phyloP scores from a whole-genome alignment of 2,888 invertebrate genomes.

The Brachyptera risi region DNA sequence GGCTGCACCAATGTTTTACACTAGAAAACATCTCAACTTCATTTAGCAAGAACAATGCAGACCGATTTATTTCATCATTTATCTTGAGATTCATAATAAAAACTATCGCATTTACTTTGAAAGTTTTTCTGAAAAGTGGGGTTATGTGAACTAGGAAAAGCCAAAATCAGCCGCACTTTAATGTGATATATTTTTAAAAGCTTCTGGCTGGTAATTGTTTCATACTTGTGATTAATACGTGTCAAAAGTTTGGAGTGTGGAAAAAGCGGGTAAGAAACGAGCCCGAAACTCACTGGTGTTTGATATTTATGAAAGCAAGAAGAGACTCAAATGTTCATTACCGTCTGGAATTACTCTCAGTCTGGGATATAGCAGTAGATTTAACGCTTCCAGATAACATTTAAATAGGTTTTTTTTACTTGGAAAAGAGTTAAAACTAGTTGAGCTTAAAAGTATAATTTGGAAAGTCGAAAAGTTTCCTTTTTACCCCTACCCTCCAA shows the following conservation, averaged over 20 bases:
- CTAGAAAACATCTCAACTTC: no score
- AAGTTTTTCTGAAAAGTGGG: background rate
- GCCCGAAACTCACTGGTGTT: background rate
- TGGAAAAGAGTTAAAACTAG: conserved; percentile 22
- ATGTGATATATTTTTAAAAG: conserved; percentile 5
- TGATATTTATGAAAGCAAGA: conserved; percentile 15
- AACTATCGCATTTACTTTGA: background rate
- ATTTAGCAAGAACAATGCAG: no score
- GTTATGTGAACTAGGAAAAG: background rate
- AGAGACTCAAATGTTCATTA: conserved; percentile 20
- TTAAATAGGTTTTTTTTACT: conserved; percentile 17
- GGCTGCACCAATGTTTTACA: no score
- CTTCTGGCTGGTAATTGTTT: conserved; percentile 11
- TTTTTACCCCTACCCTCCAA: conserved; percentile 2
- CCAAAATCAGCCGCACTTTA: no score
- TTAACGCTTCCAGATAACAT: conserved; percentile 17
- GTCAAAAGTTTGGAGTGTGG: conserved; percentile 7
- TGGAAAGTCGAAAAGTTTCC: conserved; percentile 14
- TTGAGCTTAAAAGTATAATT: conserved; percentile 20
- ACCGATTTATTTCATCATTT: conserved; percentile 8
- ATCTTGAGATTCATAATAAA: conserved; percentile 1
- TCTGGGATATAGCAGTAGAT: conserved; percentile 18
- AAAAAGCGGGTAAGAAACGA: background rate
- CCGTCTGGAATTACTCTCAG: conserved; percentile 19
- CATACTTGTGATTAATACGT: conserved; percentile 16